Base-by-base conservation (phyloP, 2,797 vertebrate species). In the Coreius guichenoti region DNA sequence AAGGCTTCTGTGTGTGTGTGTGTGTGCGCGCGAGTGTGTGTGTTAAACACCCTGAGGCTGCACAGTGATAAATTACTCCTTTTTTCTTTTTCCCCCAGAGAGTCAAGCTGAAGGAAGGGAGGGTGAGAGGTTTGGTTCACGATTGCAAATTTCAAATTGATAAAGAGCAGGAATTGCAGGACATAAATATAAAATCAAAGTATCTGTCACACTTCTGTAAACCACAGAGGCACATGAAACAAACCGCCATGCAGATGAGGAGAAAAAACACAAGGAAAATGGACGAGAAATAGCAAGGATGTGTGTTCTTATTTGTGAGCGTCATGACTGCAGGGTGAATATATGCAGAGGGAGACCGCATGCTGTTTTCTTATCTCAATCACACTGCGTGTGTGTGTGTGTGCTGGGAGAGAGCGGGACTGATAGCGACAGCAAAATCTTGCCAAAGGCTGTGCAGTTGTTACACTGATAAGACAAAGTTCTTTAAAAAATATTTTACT, bases 351-450 rank as follows among this genome's bases (percentile, higher is more conserved):
- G 58, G 45, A 56, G 74, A 90, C 88, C n/a, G 86, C 29, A 68
- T 84, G n/a, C 29, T 75, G 63, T 86, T 83, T 86, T 33, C 78
- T 87, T 88, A 92, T 90, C 91, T 82, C 90, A 91, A 89, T 92
- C 90, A 86, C 88, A 77, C 80, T 16, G 73, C 16, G 26, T 72
- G 63, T 70, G 83, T 70, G 54, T 39, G 75, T 49, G 31, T 81
- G 72, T 58, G 54, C 26, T 73, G n/a, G 2, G 76, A 29, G 56
- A 45, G 70, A 56, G 68, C 19, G 43, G 49, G 68, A 85, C 31
- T 83, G 86, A 77, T 75, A 81, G 81, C 43, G 78, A 84, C 61
- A 77, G 77, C 77, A 73, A 76, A 83, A 84, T 87, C 47, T 80
- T 47, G 84, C 85, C 79, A 86, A 74, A 78, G 78, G 87, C 82